Conservation (phyloP, 2,113 vertebrate species). For the Erinaceus europaeus region DNA sequence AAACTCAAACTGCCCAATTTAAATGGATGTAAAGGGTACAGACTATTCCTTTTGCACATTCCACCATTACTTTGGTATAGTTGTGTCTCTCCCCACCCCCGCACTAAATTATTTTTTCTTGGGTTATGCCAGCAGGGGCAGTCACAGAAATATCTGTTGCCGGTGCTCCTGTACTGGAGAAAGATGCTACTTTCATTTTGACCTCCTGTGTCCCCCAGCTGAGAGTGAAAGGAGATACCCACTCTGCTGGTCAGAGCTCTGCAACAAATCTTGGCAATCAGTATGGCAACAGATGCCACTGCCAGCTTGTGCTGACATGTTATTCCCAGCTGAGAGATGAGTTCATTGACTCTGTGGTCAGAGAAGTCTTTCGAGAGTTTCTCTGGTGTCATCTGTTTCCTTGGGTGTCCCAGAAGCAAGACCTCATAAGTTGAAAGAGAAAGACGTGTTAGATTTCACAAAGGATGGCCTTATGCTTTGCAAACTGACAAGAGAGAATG, state of each 20-base stretch:
- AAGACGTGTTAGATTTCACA: constrained; percentile 16
- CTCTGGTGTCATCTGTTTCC: not conserved
- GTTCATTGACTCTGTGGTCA: not conserved
- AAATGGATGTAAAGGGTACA: not conserved
- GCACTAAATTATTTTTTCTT: not conserved
- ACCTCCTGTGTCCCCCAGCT: not conserved
- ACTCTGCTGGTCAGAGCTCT: not conserved
- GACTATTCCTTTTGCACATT: too few relatives aligned
- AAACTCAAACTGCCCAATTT: too few relatives aligned
- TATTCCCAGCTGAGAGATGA: not conserved
- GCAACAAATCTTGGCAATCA: not conserved
- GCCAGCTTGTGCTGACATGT: constrained; percentile 20
- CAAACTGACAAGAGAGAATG: not conserved
- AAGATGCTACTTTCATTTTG: not conserved
- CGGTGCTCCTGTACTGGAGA: not conserved
- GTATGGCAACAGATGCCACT: constrained; percentile 3
- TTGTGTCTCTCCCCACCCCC: not conserved
- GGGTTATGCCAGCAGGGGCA: not conserved
- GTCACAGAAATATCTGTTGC: not conserved
- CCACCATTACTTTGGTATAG: rapidly evolving
- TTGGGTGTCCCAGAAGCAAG: not conserved
- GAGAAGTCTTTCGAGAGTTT: not conserved
- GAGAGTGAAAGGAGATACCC: not conserved
- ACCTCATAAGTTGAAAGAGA: not conserved
- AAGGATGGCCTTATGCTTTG: not conserved